Conservation (phyloP, 1,140 invertebrate genomes). For the Magallana ariakensis region DNA sequence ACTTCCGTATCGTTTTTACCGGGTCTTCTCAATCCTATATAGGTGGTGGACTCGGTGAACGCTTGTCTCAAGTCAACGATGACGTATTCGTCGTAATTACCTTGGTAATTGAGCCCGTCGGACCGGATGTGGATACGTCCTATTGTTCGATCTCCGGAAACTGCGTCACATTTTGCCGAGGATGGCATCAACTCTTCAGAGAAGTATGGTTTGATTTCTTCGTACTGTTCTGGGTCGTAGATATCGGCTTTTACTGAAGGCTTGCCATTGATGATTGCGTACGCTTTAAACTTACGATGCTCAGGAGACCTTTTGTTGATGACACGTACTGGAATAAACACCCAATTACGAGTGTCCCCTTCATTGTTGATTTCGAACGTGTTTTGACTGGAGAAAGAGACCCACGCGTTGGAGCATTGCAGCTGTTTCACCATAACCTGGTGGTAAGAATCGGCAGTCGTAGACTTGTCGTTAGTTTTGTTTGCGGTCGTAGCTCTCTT, state of each 20-base stretch:
- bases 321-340: slow-evolving; percentile 70
- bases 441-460: slow-evolving; percentile 27
- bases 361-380: slow-evolving; percentile 67
- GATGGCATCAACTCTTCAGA: slow-evolving; percentile 50
- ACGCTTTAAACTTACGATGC: slow-evolving; percentile 56
- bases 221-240: slow-evolving; percentile 60
- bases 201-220: slow-evolving; percentile 56
- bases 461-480: not conserved
- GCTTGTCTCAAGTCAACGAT: slow-evolving; percentile 68
- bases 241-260: slow-evolving; percentile 59
- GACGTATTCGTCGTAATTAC: slow-evolving; percentile 70
- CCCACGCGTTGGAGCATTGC: slow-evolving; percentile 34
- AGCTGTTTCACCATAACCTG: slow-evolving; percentile 13
- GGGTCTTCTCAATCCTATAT: slow-evolving; percentile 67
- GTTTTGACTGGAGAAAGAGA: slow-evolving; percentile 60
- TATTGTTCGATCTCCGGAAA: slow-evolving; percentile 39
- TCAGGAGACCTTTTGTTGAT: slow-evolving; percentile 61
- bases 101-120: slow-evolving; percentile 69
- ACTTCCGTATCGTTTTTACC: slow-evolving; percentile 55
- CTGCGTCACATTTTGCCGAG: slow-evolving; percentile 45
- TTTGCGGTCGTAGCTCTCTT: slow-evolving; percentile 27
- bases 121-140: slow-evolving; percentile 52
- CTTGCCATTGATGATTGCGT: slow-evolving; percentile 62
- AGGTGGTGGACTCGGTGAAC: slow-evolving; percentile 66
- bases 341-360: slow-evolving; percentile 68